Evolutionary conservation across 92 coral and sea anemone species (phyloP).

Genomic region (Porites lobata): DNA sequence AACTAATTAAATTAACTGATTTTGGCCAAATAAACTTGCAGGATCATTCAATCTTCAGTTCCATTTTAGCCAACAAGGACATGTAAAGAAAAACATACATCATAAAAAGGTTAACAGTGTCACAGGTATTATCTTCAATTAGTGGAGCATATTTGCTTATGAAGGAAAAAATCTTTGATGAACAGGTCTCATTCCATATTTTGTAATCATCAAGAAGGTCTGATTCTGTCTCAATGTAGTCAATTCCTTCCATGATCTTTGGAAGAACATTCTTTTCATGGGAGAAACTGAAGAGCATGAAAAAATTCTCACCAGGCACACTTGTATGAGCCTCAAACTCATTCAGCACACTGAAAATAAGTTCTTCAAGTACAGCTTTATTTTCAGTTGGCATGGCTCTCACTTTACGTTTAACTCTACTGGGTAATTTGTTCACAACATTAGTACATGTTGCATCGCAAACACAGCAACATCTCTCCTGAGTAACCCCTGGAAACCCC

Average conservation of each 20-base stretch:
- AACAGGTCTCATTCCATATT: background rate
- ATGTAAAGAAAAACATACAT: too few species aligned
- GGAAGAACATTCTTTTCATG: background rate
- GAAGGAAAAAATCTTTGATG: background rate
- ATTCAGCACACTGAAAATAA: conserved; percentile 12
- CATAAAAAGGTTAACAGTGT: too few species aligned
- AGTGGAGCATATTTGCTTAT: background rate
- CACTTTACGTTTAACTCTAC: conserved; percentile 31
- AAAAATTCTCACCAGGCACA: background rate
- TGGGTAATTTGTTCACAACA: conserved; percentile 8
- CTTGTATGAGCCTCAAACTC: conserved; percentile 23
- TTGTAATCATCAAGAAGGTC: background rate
- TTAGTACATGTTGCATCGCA: conserved; percentile 46
- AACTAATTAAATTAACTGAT: too few species aligned
- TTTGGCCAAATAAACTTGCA: too few species aligned
- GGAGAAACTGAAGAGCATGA: background rate
- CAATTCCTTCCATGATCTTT: conserved; percentile 10
- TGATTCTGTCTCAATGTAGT: background rate
- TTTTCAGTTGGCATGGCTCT: conserved; percentile 36
- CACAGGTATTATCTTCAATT: conserved; percentile 22
- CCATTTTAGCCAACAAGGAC: too few species aligned
- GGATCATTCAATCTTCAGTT: too few species aligned
- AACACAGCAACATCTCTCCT: conserved; percentile 60
- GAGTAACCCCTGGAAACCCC: conserved; percentile 52
- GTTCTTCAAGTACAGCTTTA: conserved; percentile 27